Conservation (phyloP, 30 jellyfish, hydroid and myxozoan genomes). For the Aurelia aurita region DNA sequence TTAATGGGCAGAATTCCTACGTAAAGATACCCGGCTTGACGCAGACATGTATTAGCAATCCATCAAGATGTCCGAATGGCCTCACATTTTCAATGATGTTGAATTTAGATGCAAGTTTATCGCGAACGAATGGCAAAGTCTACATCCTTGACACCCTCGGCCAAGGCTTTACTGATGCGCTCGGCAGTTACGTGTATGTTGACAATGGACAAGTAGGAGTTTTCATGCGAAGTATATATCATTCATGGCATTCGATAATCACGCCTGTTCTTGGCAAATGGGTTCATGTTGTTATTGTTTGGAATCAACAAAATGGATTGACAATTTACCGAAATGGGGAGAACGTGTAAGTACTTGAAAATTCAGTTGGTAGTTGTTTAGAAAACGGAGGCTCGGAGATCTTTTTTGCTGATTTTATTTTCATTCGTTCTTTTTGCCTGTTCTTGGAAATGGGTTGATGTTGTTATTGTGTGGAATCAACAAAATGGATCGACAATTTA, state of each 20-base stretch:
- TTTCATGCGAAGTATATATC: conserved; percentile 33
- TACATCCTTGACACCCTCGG: conserved; percentile 81
- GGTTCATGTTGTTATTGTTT: conserved; percentile 81
- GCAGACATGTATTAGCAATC: conserved; percentile 82
- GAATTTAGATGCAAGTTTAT: conserved; percentile 24
- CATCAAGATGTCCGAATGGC: conserved; percentile 88
- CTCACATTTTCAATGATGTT: conserved; percentile 74
- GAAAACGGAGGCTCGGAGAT: too few relatives aligned
- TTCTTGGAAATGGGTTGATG: conserved; percentile 73
- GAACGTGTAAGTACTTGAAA: conserved; percentile 38
- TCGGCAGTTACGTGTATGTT: conserved; percentile 62
- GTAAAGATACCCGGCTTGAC: conserved; percentile 45
- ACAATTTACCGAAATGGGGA: conserved; percentile 70
- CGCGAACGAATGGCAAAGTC: conserved; percentile 15
- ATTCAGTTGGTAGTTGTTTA: too few relatives aligned
- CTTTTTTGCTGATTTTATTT: too few relatives aligned
- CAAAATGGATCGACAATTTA: conserved; percentile 67
- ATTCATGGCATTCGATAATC: conserved; percentile 36
- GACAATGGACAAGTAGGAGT: conserved; percentile 55
- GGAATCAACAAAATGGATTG: conserved; percentile 79
- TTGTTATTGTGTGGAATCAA: conserved; percentile 81
- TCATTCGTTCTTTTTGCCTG: conserved; percentile 5
- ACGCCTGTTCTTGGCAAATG: conserved; percentile 47
- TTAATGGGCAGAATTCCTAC: conserved; percentile 77
- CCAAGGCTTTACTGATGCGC: conserved; percentile 50